phyloP scores from a whole-genome alignment of 2,888 invertebrate species.

The Aradus depressus region DNA sequence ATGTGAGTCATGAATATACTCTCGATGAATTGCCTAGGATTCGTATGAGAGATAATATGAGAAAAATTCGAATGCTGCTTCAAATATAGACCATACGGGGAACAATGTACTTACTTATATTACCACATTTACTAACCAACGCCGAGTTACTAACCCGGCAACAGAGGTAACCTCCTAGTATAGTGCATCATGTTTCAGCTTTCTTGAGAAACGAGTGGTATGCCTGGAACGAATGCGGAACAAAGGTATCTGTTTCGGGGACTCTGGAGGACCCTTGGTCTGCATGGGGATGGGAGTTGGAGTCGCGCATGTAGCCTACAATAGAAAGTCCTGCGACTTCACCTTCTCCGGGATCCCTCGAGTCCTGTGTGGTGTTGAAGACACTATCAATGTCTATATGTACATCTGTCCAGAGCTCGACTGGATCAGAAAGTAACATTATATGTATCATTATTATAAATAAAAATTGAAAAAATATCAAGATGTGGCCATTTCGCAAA shows the following conservation, averaged over 20 bases:
- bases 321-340: background rate
- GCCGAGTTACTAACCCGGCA: too few relatives aligned
- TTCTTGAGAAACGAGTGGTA: background rate
- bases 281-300: background rate
- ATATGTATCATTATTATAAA: too few relatives aligned
- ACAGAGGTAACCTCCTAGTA: too few relatives aligned
- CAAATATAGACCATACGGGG: too few relatives aligned
- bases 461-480: too few relatives aligned
- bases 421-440: background rate
- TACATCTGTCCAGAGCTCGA: conserved; percentile 5
- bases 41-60: too few relatives aligned
- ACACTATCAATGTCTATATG: background rate
- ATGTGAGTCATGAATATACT: too few relatives aligned
- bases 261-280: conserved; percentile 6
- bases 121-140: too few relatives aligned
- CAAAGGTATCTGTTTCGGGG: background rate
- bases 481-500: too few relatives aligned
- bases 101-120: too few relatives aligned
- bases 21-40: too few relatives aligned
- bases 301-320: background rate
- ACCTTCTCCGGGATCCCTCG: background rate
- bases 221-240: background rate
- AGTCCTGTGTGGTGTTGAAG: background rate
- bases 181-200: background rate
- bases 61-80: too few relatives aligned